Conservation (phyloP, 2,888 invertebrate species). For the Yponomeuta malinellus region DNA sequence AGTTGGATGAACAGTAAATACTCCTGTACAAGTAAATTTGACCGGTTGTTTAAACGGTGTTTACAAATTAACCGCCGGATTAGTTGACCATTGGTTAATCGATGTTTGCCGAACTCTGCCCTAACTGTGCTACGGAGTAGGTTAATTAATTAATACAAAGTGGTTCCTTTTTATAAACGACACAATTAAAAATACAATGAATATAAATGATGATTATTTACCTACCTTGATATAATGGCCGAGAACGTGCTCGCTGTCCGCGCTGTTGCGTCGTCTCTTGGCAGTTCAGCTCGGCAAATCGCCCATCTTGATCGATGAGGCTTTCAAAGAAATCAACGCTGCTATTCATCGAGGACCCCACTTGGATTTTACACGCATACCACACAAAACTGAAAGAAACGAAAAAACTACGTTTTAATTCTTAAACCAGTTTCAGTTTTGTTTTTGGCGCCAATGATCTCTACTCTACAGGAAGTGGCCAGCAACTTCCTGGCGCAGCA, state of each 20-base stretch:
- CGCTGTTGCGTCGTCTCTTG: slow-evolving; percentile 46
- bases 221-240: slow-evolving; percentile 33
- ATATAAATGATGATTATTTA: not conserved
- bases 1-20: no score
- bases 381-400: slow-evolving; percentile 53
- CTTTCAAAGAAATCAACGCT: slow-evolving; percentile 80
- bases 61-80: no score
- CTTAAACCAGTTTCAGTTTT: not conserved
- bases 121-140: no score
- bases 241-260: slow-evolving; percentile 36
- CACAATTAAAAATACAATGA: not conserved
- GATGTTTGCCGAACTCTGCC: no score
- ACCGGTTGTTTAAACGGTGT: no score
- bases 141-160: no score
- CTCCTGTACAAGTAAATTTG: no score
- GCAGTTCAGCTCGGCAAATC: slow-evolving; percentile 62
- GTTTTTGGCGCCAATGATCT: not conserved
- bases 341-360: slow-evolving; percentile 65
- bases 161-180: not conserved
- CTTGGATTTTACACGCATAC: slow-evolving; percentile 66
- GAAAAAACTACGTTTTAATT: not conserved
- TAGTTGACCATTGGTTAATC: no score
- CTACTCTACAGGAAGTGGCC: not conserved
- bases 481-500: not conserved
- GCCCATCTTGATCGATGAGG: slow-evolving; percentile 75